Conservation (phyloP, 2,797 vertebrate species). For the Argya squamiceps region DNA sequence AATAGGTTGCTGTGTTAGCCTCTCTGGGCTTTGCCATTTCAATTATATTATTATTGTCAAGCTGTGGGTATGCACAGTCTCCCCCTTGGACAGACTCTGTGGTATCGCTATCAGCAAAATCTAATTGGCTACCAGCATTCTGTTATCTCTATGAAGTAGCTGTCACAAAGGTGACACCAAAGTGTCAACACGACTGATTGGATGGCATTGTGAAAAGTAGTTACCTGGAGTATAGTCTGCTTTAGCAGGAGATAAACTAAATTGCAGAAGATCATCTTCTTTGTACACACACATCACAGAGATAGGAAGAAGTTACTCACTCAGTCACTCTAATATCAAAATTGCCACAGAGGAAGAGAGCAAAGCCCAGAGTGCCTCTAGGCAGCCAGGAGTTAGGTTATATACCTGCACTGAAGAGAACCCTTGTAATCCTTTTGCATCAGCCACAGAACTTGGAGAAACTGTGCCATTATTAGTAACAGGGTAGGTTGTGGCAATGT, state of each 20-base stretch:
- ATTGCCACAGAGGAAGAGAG: background rate
- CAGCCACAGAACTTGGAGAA: background rate
- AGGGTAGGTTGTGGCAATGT: background rate
- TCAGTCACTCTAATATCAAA: background rate
- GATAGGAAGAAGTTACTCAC: background rate
- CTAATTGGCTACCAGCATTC: slow-evolving; percentile 2
- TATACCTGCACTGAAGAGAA: background rate
- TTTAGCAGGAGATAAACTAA: slow-evolving; percentile 14
- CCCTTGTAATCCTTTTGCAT: background rate
- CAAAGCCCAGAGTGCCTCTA: background rate
- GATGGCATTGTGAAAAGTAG: background rate
- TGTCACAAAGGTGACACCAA: background rate
- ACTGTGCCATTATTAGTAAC: background rate
- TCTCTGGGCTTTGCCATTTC: background rate
- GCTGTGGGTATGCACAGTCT: background rate
- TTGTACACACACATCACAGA: background rate
- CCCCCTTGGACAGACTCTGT: background rate
- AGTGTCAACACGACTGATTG: background rate
- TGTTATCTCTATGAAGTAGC: background rate
- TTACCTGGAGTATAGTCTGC: background rate
- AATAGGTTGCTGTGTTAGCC: background rate
- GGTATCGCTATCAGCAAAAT: background rate
- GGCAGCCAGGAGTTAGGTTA: background rate
- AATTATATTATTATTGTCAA: background rate
- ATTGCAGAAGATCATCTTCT: background rate